Conservation (phyloP, 2,888 invertebrate genomes). For the Petrolisthes manimaculis region DNA sequence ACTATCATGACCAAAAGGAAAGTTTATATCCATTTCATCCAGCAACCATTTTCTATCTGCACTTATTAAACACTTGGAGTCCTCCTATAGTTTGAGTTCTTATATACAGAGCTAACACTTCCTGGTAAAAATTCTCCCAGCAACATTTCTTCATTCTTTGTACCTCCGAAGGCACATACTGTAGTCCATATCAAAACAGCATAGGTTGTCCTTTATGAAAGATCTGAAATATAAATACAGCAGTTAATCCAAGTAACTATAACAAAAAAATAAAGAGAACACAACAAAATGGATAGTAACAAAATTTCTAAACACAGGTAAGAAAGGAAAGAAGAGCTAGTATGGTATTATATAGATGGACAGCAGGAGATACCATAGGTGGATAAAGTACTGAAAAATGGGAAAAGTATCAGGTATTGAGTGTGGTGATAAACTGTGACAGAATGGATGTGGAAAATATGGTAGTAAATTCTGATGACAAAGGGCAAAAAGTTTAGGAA, state of each 20-base stretch:
- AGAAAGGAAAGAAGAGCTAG: not conserved
- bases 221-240: constrained; percentile 43
- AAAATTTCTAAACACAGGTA: not conserved
- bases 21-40: constrained; percentile 51
- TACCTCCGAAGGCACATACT: constrained; percentile 57
- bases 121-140: constrained; percentile 38
- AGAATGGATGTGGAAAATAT: too few relatives aligned
- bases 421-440: not conserved
- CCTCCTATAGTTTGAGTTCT: constrained; percentile 27
- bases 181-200: constrained; percentile 46
- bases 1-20: constrained; percentile 31
- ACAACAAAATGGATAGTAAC: not conserved
- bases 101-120: constrained; percentile 52
- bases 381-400: not conserved
- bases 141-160: constrained; percentile 49
- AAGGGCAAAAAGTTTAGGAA: too few relatives aligned
- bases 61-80: constrained; percentile 24
- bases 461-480: too few relatives aligned
- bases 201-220: constrained; percentile 45
- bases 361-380: not conserved
- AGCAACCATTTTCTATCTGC: constrained; percentile 42
- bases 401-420: not conserved
- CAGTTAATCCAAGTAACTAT: not conserved
- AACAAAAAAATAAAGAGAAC: not conserved
- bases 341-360: not conserved